A percentile compares a stretch with the other conserved stretches of the same genome.
phyloP scores from a whole-genome alignment of 2,113 vertebrate genomes.

The Notechis scutatus region DNA sequence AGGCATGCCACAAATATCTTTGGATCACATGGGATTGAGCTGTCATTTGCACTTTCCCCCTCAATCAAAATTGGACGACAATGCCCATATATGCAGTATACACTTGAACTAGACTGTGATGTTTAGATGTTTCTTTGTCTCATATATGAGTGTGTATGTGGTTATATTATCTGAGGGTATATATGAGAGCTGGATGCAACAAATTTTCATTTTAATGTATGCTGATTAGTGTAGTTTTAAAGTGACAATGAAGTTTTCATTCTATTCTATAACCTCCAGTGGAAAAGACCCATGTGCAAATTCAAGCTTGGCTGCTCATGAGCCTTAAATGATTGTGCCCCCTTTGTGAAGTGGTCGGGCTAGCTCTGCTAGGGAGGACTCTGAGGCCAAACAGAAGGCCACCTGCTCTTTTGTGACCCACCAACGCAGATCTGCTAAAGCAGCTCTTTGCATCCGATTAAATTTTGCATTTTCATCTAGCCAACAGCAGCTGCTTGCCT shows the following conservation, averaged over 20 bases:
- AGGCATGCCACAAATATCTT: neutral
- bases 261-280: neutral
- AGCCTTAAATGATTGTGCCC: neutral
- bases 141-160: no score
- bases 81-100: neutral
- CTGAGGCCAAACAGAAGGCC: neutral
- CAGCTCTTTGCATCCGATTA: neutral
- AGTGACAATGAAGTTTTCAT: no score
- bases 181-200: no score
- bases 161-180: no score
- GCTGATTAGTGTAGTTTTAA: no score
- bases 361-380: neutral
- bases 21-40: neutral
- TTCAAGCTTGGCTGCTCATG: neutral
- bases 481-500: neutral
- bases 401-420: neutral
- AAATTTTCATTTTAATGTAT: no score
- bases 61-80: neutral
- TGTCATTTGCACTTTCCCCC: neutral
- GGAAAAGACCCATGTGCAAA: neutral
- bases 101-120: no score
- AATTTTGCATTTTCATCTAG: constrained; percentile 2
- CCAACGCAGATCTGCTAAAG: neutral
- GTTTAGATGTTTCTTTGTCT: no score
- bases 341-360: neutral